Conservation (phyloP, 2,113 vertebrate genomes). For the Saccopteryx leptura region DNA sequence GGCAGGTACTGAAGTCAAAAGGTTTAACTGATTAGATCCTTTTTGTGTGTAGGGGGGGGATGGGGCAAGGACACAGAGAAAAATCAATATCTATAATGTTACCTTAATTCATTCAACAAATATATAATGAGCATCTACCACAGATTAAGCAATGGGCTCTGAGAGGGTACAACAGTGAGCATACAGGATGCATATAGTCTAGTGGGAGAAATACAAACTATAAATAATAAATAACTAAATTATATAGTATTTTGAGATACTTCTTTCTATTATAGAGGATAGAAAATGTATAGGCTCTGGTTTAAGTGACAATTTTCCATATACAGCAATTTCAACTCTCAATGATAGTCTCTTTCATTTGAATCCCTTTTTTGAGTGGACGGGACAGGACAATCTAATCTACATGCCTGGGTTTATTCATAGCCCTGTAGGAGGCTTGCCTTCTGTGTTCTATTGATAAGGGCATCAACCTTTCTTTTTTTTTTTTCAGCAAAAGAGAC, state of each 20-base stretch:
- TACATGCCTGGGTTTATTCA: constrained; percentile 7
- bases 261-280: background rate
- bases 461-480: background rate
- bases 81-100: constrained; percentile 53
- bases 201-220: background rate
- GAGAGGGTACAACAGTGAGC: background rate
- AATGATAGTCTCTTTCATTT: background rate
- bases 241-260: background rate
- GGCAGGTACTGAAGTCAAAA: constrained; percentile 43
- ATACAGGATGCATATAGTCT: background rate
- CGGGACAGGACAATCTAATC: constrained; percentile 32
- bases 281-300: background rate
- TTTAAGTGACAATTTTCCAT: constrained; percentile 22
- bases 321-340: background rate
- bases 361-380: constrained; percentile 2
- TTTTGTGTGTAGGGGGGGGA: constrained; percentile 24
- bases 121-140: constrained; percentile 37
- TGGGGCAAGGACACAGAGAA: constrained; percentile 13
- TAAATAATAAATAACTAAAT: constrained; percentile 20
- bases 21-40: constrained; percentile 52
- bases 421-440: background rate
- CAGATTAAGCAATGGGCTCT: constrained; percentile 8
- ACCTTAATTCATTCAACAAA: constrained; percentile 59
- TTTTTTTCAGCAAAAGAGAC: too few species aligned
- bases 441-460: constrained; percentile 45